Conservation (phyloP, 2,797 vertebrate species). For the Octomys mimax region DNA sequence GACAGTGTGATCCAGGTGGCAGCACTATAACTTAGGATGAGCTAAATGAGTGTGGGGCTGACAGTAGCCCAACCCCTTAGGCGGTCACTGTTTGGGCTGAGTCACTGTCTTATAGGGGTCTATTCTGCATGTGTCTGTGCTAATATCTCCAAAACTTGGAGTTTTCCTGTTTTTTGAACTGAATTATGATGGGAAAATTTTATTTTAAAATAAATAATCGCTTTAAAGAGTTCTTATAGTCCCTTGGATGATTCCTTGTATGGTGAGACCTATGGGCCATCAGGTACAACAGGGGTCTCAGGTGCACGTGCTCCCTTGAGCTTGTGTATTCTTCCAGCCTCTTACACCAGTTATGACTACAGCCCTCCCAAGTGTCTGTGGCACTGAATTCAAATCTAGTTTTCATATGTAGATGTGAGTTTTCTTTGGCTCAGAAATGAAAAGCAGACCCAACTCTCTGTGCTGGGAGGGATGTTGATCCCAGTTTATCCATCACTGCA, state of each 20-base stretch:
- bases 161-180: not conserved
- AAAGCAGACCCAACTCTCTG: not conserved
- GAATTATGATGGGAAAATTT: not conserved
- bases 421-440: constrained; percentile 23
- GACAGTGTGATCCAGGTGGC: not conserved
- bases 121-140: not conserved
- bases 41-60: not conserved
- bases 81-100: not conserved
- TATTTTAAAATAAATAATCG: constrained; percentile 69
- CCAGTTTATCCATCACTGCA: not conserved
- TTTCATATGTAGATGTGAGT: not conserved
- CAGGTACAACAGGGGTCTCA: not conserved
- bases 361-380: not conserved
- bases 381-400: not conserved
- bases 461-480: not conserved
- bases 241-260: not conserved
- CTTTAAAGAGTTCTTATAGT: not conserved
- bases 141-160: not conserved
- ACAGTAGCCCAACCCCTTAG: not conserved
- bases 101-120: not conserved
- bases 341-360: not conserved
- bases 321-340: not conserved
- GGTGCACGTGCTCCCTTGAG: not conserved
- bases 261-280: not conserved
- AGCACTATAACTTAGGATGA: not conserved